Conservation (phyloP, 2,888 invertebrate genomes). For the Leptothorax acervorum region DNA sequence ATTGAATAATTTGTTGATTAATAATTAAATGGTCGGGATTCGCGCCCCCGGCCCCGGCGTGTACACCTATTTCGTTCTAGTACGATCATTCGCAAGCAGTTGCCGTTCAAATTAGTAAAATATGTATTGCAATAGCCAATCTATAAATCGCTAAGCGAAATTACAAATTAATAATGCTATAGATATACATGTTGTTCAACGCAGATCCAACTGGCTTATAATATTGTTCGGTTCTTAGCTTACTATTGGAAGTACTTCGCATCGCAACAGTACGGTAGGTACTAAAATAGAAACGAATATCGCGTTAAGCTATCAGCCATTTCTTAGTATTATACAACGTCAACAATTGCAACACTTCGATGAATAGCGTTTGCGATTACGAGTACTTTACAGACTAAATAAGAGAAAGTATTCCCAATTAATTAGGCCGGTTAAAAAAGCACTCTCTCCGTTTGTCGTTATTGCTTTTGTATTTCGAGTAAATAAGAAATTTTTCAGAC, state of each 20-base stretch:
- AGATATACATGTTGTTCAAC: constrained; percentile 38
- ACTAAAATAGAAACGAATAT: constrained; percentile 68
- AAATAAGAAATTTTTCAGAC: neutral
- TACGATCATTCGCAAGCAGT: neutral
- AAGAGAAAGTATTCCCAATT: constrained; percentile 31
- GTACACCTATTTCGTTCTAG: neutral
- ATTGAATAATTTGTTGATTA: constrained; percentile 33
- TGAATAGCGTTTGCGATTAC: constrained; percentile 50
- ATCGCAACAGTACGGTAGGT: constrained; percentile 58
- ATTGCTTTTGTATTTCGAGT: constrained; percentile 39
- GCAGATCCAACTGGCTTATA: constrained; percentile 30
- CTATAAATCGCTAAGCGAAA: constrained; percentile 11
- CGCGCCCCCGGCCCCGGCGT: neutral
- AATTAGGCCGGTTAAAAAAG: constrained; percentile 62
- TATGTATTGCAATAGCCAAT: neutral
- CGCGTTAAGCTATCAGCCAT: constrained; percentile 63
- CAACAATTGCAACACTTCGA: constrained; percentile 66
- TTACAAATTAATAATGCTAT: constrained; percentile 22
- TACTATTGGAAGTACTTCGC: constrained; percentile 54
- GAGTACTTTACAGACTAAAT: constrained; percentile 49
- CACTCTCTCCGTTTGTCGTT: constrained; percentile 7
- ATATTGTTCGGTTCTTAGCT: constrained; percentile 47
- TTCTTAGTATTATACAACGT: constrained; percentile 64
- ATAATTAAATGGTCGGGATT: constrained; percentile 5
- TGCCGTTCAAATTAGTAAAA: constrained; percentile 8